Conservation (phyloP, 2,797 vertebrate genomes). For the Bufotes viridis region DNA sequence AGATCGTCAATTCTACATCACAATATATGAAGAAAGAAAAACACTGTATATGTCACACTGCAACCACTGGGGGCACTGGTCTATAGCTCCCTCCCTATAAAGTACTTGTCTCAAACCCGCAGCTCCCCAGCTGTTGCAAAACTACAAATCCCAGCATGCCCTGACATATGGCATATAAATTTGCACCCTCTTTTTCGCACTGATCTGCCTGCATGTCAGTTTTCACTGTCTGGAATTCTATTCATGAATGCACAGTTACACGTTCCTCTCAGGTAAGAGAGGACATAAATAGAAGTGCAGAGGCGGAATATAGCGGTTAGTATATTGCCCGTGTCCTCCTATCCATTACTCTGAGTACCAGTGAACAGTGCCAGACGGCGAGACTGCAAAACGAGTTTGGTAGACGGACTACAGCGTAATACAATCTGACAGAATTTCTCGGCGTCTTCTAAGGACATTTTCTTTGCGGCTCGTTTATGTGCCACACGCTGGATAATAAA, state of each 20-base stretch:
- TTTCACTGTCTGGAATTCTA: neutral
- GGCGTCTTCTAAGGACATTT: neutral
- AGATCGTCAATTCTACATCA: neutral
- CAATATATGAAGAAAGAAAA: neutral
- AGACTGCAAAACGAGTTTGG: neutral
- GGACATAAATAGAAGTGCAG: no score
- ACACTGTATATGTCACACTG: neutral
- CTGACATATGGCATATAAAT: neutral
- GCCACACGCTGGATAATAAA: slow-evolving; percentile 6
- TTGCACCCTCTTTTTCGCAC: neutral
- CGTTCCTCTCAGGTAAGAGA: no score
- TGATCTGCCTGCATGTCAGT: neutral
- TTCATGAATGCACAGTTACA: neutral
- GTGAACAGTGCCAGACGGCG: neutral
- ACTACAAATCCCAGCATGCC: no score
- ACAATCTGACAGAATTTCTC: neutral
- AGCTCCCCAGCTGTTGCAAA: no score
- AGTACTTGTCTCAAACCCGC: no score
- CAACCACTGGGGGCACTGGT: neutral
- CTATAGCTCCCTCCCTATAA: neutral
- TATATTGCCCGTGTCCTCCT: neutral
- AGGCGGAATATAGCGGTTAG: neutral
- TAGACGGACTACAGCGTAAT: neutral
- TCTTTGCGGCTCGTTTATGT: neutral
- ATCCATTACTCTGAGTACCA: neutral